Percentiles rank a stretch among this genome's conserved stretches.
Evolutionary conservation across 2,797 vertebrate species (phyloP).

Genomic region (Babyrousa celebensis): DNA sequence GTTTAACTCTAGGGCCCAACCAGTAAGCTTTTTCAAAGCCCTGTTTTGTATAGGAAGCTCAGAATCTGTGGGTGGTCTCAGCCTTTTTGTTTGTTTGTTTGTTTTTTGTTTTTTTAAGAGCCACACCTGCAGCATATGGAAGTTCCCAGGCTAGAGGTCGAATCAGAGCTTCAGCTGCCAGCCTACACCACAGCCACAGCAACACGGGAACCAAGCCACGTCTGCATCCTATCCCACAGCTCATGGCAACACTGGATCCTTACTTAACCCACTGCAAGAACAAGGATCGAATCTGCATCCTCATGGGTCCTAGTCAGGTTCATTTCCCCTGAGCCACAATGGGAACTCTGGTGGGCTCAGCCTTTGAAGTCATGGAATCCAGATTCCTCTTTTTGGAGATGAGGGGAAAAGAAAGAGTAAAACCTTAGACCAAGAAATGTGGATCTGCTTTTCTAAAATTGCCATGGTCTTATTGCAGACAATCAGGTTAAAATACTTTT

Average conservation of each 20-base stretch:
- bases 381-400: neutral
- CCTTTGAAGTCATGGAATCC: neutral
- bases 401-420: neutral
- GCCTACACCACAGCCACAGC: too few relatives aligned
- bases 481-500: neutral
- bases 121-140: too few relatives aligned
- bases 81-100: neutral
- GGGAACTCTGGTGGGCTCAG: neutral
- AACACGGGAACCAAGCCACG: too few relatives aligned
- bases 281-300: too few relatives aligned
- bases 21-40: neutral
- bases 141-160: too few relatives aligned
- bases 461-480: neutral
- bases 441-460: constrained; percentile 25
- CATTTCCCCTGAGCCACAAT: too few relatives aligned
- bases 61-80: neutral
- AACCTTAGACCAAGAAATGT: neutral
- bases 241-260: too few relatives aligned
- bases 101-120: too few relatives aligned
- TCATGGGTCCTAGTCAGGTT: too few relatives aligned
- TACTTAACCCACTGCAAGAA: too few relatives aligned
- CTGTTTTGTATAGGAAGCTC: neutral
- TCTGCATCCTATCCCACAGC: too few relatives aligned
- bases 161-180: too few relatives aligned
- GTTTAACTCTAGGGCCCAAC: neutral